Conservation (phyloP, 2,113 vertebrate genomes). For the Calidris pugnax region DNA sequence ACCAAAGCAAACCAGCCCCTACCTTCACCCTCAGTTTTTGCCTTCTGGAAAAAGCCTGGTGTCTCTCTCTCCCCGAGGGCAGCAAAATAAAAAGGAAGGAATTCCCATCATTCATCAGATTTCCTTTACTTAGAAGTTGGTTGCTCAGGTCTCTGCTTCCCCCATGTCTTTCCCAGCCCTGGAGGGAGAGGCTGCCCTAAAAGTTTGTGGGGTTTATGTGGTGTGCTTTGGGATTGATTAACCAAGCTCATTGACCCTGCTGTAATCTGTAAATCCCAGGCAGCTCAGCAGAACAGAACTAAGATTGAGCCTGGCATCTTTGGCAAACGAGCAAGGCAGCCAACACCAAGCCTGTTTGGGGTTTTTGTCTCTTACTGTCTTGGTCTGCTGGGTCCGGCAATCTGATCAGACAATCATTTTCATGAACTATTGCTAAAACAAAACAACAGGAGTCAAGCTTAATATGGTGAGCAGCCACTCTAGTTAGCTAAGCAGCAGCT, state of each 20-base stretch:
- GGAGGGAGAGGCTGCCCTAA: not conserved
- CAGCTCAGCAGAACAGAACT: not conserved
- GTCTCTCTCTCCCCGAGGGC: not conserved
- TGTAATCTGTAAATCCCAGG: not conserved
- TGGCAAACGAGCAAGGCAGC: not conserved
- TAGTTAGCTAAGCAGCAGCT: not conserved
- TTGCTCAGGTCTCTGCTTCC: not conserved
- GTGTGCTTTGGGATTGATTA: not conserved
- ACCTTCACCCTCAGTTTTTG: not conserved
- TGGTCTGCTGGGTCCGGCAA: not conserved
- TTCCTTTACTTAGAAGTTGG: not conserved
- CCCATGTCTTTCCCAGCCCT: not conserved
- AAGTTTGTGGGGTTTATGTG: not conserved
- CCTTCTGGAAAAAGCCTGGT: not conserved
- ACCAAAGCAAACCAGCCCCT: not conserved
- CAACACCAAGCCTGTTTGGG: not conserved
- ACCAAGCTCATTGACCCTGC: not conserved
- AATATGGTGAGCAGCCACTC: fast-evolving
- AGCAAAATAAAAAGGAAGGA: not conserved
- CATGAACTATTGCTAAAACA: not conserved
- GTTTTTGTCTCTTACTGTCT: not conserved
- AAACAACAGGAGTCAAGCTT: not conserved
- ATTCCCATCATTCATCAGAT: not conserved
- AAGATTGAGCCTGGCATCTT: not conserved
- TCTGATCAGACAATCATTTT: not conserved